These are phyloP conservation scores for Scaptodrosophila lebanonensis DNA, from an alignment of 1,140 invertebrate species.

Conservation along the genomic window DNA sequence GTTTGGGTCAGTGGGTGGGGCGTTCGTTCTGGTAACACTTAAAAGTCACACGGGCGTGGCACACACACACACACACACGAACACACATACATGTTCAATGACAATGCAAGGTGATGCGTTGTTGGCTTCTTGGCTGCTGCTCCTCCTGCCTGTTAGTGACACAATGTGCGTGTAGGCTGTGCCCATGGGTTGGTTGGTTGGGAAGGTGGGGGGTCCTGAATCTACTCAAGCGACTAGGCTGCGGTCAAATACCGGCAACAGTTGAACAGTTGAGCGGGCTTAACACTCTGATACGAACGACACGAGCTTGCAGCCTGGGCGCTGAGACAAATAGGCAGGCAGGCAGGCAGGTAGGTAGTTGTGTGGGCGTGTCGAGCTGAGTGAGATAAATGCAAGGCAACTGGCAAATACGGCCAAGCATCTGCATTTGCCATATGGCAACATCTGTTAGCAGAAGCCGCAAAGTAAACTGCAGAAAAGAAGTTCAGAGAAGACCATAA, in stretches of 20 bases:
- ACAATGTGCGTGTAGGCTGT: slow-evolving; percentile 21
- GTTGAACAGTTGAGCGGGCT: no score
- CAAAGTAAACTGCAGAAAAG: slow-evolving; percentile 28
- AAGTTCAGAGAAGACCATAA: no score
- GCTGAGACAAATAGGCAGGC: no score
- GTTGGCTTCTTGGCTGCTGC: slow-evolving; percentile 29
- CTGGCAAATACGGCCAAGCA: slow-evolving; percentile 15
- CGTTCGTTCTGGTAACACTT: slow-evolving; percentile 51
- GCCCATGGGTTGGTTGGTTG: background rate
- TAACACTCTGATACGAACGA: no score
- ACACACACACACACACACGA: slow-evolving; percentile 74
- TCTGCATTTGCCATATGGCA: no score
- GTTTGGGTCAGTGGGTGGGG: slow-evolving; percentile 3
- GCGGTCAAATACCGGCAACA: no score
- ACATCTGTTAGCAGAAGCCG: slow-evolving; percentile 46
- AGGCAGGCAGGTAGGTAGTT: slow-evolving; percentile 15
- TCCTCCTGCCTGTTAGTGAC: slow-evolving; percentile 57
- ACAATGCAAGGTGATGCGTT: slow-evolving; percentile 41
- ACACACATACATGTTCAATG: slow-evolving; percentile 65
- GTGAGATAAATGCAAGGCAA: slow-evolving; percentile 33
- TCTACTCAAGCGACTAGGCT: background rate
- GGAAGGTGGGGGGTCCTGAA: background rate
- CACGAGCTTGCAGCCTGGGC: no score
- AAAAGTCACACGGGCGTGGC: slow-evolving; percentile 72
- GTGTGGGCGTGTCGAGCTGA: slow-evolving; percentile 9